Evolutionary conservation across 2,113 vertebrate species (phyloP), one percentile per base, ranked within the genome.

Genomic region (Charina bottae): DNA sequence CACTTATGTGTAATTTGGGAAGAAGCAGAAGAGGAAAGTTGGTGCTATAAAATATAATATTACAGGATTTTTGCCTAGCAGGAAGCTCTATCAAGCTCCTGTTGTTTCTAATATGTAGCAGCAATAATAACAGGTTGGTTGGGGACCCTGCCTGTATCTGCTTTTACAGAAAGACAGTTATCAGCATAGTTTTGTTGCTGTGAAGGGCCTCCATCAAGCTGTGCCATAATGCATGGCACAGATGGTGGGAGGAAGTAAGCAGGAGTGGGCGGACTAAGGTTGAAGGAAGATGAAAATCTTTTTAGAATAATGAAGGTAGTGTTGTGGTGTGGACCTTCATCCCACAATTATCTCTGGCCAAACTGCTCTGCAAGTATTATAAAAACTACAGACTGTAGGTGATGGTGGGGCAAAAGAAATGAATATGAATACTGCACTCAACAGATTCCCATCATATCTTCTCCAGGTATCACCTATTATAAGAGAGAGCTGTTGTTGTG

Each of bases 41-140:
- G 93, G 24, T 54, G n/a, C 91, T 85, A 83, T 90, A 93, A 84
- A 78, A 95, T 94, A 95, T 90, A 83, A 92, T 91, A 94, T 95
- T 93, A 0, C 0, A 0, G 24, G 42, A 88, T 28, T 85, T 12
- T 6, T 19, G 88, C 85, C 19, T 85, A 9, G 89, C 28, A 83
- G 85, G 54, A 78, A 56, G 33, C 64, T 59, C 1, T 92, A 87
- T 58, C 5, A 0, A 1, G 6, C 24, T 19, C 49, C 93, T 2
- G 54, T 58, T 0, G 0, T 4, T 90, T 49, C 23, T 6, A 53
- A 54, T 93, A 0, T 6, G 17, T 90, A 26, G 33, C 28, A 89
- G 15, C 0, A 3, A 1, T 53, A 91, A 6, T 68, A 85, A 64
- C 58, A 85, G 24, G 33, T 90, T 15, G 78, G 49, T 84, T 84